Evolutionary conservation across 1,140 invertebrate genomes (phyloP).

Genomic region (Diplogasteroides magnus): DNA sequence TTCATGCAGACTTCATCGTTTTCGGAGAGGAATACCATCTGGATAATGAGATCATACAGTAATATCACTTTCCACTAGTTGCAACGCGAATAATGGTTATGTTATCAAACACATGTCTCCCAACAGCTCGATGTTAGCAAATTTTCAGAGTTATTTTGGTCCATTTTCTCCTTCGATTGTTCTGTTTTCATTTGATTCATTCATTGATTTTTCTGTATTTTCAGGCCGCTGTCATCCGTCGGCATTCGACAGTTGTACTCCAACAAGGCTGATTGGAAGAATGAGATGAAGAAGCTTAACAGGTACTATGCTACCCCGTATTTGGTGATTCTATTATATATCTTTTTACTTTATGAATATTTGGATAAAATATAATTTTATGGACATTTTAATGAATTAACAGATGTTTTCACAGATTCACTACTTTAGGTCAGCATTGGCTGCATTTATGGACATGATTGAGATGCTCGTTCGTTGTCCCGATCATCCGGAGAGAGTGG

Average conservation of each 20-base stretch:
- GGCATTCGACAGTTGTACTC: slow-evolving; percentile 12
- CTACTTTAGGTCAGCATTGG: slow-evolving; percentile 12
- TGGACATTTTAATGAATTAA: no score
- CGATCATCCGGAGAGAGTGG: slow-evolving; percentile 15
- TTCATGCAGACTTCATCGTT: slow-evolving; percentile 21
- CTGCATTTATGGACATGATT: slow-evolving; percentile 21
- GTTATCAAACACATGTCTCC: no score
- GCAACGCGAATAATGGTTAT: no score
- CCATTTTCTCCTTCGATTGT: no score
- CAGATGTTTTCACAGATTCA: no score
- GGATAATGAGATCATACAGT: slow-evolving; percentile 24
- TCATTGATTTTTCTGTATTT: no score
- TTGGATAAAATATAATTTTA: no score
- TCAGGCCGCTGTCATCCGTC: slow-evolving; percentile 8
- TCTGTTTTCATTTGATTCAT: no score
- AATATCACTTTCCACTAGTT: slow-evolving; percentile 10
- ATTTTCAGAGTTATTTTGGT: no score
- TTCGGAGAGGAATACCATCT: slow-evolving; percentile 29
- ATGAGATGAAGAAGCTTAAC: slow-evolving; percentile 30
- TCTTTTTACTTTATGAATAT: neutral
- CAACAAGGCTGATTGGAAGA: slow-evolving; percentile 22
- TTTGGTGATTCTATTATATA: neutral
- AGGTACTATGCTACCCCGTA: slow-evolving; percentile 15
- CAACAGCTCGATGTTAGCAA: no score
- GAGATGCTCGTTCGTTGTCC: slow-evolving; percentile 18